Evolutionary conservation across 2,888 invertebrate species (phyloP), one percentile per base, ranked within the genome.

Genomic region (Cryptocheilus praepositus): DNA sequence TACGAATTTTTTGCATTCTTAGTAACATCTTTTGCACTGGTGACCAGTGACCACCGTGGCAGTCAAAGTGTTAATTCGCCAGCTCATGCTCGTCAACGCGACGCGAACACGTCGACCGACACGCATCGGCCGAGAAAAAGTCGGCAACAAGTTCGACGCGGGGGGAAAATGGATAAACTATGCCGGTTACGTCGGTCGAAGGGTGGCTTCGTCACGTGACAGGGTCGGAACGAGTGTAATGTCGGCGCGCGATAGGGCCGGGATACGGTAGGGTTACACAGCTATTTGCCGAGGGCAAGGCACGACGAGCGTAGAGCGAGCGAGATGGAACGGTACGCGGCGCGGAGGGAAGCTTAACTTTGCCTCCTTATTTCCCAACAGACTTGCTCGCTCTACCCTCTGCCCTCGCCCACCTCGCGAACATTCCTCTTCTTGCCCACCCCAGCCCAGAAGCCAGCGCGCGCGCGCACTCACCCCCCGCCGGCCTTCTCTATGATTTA

Each of bases 331-430:
- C 15, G 19, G 49, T 15, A 16, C n/a, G 36, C n/a, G 25, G 45
- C 46, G 64, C 64, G 71, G 71, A 70, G 77, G 76, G 76, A 64
- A 71, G 71, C 81, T 83, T 83, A 84, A 86, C 87, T 86, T 87
- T 81, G 84, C 83, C 83, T 85, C 87, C 87, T 87, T 88, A 88
- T 88, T 88, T 88, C 88, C 88, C 88, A 87, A 76, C 83, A 87
- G 88, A 86, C 87, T 81, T 71, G 81, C 81, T 77, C 71, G 73
- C 70, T 74, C 75, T 74, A 71, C 71, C 73, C 79, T 75, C 68
- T 71, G 63, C 74, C 76, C 77, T 77, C 71, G 61, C 67, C 60
- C 69, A 61, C 62, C 74, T 67, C 53, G 57, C 73, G 67, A 81
- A 71, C 79, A 76, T 79, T 76, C 76, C 77, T 76, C 79, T 80